Conservation (phyloP, 2,113 vertebrate species). For the Chionomys nivalis region DNA sequence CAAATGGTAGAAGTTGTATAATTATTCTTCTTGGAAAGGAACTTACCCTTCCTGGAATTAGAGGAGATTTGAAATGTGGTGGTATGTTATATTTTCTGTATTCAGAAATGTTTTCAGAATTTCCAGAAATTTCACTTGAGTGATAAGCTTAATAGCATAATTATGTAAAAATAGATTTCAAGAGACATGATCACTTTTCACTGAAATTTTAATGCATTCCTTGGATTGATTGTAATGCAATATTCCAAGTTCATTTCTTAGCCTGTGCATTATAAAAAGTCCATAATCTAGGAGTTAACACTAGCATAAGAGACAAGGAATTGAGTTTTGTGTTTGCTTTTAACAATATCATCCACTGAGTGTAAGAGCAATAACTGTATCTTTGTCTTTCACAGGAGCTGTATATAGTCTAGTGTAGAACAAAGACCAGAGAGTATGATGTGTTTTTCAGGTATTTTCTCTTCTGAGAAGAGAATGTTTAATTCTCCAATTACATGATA, state of each 20-base stretch:
- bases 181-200: not conserved
- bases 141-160: constrained; percentile 8
- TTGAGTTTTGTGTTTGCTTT: constrained; percentile 50
- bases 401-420: constrained; percentile 52
- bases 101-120: not conserved
- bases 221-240: not conserved
- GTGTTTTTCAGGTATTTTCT: constrained; percentile 63
- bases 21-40: not conserved
- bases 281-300: constrained; percentile 30
- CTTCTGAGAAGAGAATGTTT: constrained; percentile 48
- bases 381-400: constrained; percentile 32
- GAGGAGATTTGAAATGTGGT: not conserved
- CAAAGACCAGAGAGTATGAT: constrained; percentile 67
- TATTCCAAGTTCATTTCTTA: constrained; percentile 18
- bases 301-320: constrained; percentile 12
- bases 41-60: not conserved
- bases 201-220: not conserved
- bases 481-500: constrained; percentile 66
- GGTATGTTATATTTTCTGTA: not conserved
- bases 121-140: constrained; percentile 11
- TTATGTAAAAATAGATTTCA: not conserved
- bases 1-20: not conserved
- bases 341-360: constrained; percentile 61
- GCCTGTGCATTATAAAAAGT: not conserved
- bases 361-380: constrained; percentile 68